phyloP scores from a whole-genome alignment of 2,888 invertebrate species.

The Marasmarcha lunaedactyla region DNA sequence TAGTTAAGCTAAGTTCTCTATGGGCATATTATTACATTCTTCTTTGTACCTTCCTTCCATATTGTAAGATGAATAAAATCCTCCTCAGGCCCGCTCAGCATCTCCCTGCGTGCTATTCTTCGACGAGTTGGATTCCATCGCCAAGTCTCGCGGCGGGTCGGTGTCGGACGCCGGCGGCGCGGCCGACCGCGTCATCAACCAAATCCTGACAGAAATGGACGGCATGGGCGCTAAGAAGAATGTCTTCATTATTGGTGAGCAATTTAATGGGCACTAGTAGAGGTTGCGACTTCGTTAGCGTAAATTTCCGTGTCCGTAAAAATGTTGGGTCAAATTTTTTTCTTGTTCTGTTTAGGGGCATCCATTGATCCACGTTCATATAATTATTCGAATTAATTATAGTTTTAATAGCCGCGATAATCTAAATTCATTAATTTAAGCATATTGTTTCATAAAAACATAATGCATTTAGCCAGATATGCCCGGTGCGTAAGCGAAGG shows the following conservation, averaged over 20 bases:
- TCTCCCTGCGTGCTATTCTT: constrained; percentile 99
- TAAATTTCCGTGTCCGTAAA: background rate
- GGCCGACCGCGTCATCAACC: constrained; percentile 99
- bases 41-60: too few species aligned
- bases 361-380: too few species aligned
- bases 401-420: too few species aligned
- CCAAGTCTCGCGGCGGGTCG: constrained; percentile 97
- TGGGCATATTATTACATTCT: too few species aligned
- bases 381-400: too few species aligned
- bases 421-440: too few species aligned
- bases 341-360: too few species aligned
- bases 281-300: background rate
- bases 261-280: constrained; percentile 33
- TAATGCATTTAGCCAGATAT: too few species aligned
- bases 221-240: constrained; percentile 99
- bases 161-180: constrained; percentile 98
- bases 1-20: too few species aligned
- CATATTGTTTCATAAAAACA: too few species aligned
- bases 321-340: background rate
- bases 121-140: constrained; percentile 99
- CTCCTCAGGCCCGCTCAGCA: constrained; percentile 95
- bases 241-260: constrained; percentile 97
- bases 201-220: constrained; percentile 99
- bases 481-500: too few species aligned
- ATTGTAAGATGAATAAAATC: too few species aligned